phyloP scores from a whole-genome alignment of 2,888 invertebrate species.

The Drymonia ruficornis region DNA sequence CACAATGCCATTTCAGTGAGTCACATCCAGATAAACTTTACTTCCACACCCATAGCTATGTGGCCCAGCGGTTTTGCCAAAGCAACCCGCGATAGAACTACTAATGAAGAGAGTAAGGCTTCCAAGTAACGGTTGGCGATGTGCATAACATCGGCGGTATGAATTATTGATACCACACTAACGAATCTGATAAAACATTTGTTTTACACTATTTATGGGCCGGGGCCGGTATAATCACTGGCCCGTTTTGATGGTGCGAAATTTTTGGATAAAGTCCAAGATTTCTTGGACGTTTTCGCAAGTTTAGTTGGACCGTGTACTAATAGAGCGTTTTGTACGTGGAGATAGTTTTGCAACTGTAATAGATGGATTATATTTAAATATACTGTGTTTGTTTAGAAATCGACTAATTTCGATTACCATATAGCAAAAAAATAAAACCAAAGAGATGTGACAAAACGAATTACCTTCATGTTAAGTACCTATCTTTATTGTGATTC shows the following conservation, averaged over 20 bases:
- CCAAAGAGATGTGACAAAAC: no score
- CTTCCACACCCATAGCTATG: slow-evolving; percentile 61
- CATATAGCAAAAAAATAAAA: no score
- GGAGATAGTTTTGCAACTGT: not conserved
- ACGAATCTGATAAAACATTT: slow-evolving; percentile 79
- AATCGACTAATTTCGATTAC: not conserved
- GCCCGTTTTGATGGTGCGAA: slow-evolving; percentile 49
- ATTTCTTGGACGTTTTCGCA: slow-evolving; percentile 48
- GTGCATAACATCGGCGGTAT: slow-evolving; percentile 76
- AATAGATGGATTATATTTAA: not conserved
- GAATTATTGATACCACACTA: slow-evolving; percentile 79
- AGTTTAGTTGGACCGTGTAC: slow-evolving; percentile 39
- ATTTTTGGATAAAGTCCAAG: slow-evolving; percentile 46
- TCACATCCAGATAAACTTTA: slow-evolving; percentile 40
- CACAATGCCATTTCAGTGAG: slow-evolving; percentile 12
- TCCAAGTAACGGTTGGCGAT: slow-evolving; percentile 81
- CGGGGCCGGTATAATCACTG: slow-evolving; percentile 60
- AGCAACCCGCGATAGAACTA: slow-evolving; percentile 77
- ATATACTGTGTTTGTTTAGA: not conserved
- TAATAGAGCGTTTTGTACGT: slow-evolving; percentile 7
- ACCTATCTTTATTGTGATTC: no score
- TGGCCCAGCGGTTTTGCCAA: slow-evolving; percentile 83
- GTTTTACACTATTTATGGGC: slow-evolving; percentile 69
- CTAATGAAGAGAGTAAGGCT: slow-evolving; percentile 80
- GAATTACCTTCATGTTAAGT: no score